Evolutionary conservation across 30 jellyfish, hydroid and myxozoan genomes (phyloP), one percentile per base, ranked within the genome.

Genomic region (Aurelia sp.): DNA sequence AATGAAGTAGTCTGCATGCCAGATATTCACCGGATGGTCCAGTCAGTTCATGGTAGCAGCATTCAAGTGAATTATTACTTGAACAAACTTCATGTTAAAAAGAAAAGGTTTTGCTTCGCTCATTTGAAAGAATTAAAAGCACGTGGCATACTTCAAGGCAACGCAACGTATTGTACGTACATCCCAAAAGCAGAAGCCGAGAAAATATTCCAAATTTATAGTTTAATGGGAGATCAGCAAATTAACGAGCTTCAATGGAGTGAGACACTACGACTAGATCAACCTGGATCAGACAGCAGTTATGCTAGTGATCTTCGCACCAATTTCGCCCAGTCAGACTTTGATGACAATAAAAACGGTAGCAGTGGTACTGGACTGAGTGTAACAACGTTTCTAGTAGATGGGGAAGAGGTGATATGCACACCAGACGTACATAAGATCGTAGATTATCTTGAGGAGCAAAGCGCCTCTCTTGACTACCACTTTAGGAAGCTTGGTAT

Each of bases 1-100:
- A 79, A 89, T 1, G 99, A 94, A 33, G 99, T 94, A 27, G 99
- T 94, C 15, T 94, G 99, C 67, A 94, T 94, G 99, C 99, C 99
- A 3, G 99, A 94, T 73, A 89, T 94, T 16, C 99, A 94, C 63
- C 86, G 86, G 63, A 82, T 94, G 7, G 99, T 88, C 53, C 99
- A 94, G 27, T 73, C 87, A 20, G 96, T 80, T 16, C 99, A 94
- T 68, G 99, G 99, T 4, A 94, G 94, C 74, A 89, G 97, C 94
- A 94, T 94, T 50, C 99, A 94, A 76, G 99, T 94, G 52, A 94
- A 94, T 47, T 94, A 94, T 55, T 94, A 94, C 67, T 82, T 94
- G 27, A 94, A 94, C 81, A 94, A 94, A 62, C 92, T 94, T 22
- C 85, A 76, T 58, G 99, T 94, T 40, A 95, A 94, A 67, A 94